Evolutionary conservation across 2,888 invertebrate genomes (phyloP).

Genomic region (Cataglyphis albicans): DNA sequence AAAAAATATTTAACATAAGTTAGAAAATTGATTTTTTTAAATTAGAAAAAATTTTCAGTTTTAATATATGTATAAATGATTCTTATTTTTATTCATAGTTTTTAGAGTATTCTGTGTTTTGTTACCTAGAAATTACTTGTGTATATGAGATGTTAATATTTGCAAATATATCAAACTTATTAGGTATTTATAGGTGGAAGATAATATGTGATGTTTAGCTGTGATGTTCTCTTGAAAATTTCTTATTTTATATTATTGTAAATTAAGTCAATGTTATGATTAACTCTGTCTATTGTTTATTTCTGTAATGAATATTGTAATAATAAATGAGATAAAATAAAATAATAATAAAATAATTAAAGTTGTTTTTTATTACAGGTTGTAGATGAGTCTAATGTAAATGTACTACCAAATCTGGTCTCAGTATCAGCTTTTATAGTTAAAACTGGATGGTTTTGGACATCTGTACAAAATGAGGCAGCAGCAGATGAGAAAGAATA

Average conservation of each 20-base stretch:
- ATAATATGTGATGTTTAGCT: background rate
- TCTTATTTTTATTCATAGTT: background rate
- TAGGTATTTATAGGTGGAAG: background rate
- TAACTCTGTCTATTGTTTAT: conserved; percentile 1
- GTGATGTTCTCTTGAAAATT: background rate
- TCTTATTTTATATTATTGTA: background rate
- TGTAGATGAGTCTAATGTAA: conserved; percentile 93
- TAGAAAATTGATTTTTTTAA: background rate
- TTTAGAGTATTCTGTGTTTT: background rate
- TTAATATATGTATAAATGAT: background rate
- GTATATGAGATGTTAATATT: background rate
- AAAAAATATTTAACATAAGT: background rate
- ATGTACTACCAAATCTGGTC: conserved; percentile 91
- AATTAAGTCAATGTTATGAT: background rate
- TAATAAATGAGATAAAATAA: background rate
- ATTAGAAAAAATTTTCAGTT: background rate
- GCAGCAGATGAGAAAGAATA: conserved; percentile 97
- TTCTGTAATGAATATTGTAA: background rate
- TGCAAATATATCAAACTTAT: background rate
- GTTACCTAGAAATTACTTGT: background rate
- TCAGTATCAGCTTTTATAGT: conserved; percentile 91
- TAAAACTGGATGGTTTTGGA: conserved; percentile 99
- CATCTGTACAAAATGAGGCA: conserved; percentile 97
- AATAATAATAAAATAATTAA: conserved; percentile 6
- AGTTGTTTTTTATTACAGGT: conserved; percentile 88